Conservation (phyloP, 2,888 invertebrate species). For the Coenonympha glycerion region DNA sequence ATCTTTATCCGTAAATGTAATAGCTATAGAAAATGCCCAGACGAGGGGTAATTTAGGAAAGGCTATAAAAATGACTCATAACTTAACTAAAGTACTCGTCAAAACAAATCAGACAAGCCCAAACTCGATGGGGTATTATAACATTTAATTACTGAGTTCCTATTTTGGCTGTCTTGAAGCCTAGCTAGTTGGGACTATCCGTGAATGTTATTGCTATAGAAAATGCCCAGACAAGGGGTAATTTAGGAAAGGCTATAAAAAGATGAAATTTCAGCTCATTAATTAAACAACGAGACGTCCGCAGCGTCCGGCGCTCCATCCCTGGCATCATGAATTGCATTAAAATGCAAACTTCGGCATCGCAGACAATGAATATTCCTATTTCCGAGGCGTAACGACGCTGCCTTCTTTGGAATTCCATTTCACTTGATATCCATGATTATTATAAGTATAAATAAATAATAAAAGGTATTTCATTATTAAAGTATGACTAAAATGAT, state of each 20-base stretch:
- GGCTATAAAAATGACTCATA: no score
- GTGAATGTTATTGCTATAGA: neutral
- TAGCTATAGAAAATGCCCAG: neutral
- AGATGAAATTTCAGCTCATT: conserved; percentile 23
- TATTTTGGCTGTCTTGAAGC: no score
- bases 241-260: conserved; percentile 1
- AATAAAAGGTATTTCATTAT: no score
- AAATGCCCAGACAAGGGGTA: neutral
- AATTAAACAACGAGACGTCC: conserved; percentile 27
- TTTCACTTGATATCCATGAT: neutral
- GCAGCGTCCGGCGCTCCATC: conserved; percentile 17
- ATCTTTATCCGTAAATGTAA: neutral
- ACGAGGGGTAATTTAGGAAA: neutral
- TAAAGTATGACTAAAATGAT: no score
- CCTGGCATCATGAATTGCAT: conserved; percentile 27
- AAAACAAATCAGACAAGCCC: no score
- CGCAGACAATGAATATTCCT: conserved; percentile 26
- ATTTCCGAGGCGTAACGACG: conserved; percentile 14
- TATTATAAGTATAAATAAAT: no score
- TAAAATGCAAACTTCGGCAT: conserved; percentile 28
- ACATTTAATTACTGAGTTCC: no score
- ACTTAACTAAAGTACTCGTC: no score
- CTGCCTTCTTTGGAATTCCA: conserved; percentile 4
- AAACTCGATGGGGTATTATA: no score
- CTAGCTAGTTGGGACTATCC: neutral